Conservation (phyloP, 2,888 invertebrate genomes). For the Eulithis testata region DNA sequence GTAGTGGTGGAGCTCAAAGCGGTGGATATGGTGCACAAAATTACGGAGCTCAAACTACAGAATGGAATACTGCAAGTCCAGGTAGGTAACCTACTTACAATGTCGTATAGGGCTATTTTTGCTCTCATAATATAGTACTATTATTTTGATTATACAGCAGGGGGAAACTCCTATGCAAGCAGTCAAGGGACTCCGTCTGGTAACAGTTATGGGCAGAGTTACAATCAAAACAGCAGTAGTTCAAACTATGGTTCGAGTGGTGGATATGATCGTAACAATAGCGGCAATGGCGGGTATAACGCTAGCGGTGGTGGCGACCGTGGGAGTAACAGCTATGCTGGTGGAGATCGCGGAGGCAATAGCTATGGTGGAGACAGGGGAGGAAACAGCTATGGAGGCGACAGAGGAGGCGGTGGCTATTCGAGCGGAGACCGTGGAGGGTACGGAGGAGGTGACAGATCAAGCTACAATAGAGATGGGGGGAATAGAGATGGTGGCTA, state of each 20-base stretch:
- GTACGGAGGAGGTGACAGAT: constrained; percentile 75
- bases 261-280: constrained; percentile 46
- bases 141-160: constrained; percentile 39
- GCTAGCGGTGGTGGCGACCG: constrained; percentile 52
- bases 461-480: constrained; percentile 84
- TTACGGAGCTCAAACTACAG: constrained; percentile 64
- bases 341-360: constrained; percentile 55
- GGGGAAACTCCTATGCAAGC: constrained; percentile 63
- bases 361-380: constrained; percentile 71
- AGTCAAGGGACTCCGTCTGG: constrained; percentile 53
- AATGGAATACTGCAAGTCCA: constrained; percentile 69
- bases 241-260: constrained; percentile 64
- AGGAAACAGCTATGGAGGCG: constrained; percentile 67
- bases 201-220: constrained; percentile 68
- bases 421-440: constrained; percentile 76
- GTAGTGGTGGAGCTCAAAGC: constrained; percentile 58
- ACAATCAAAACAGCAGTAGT: constrained; percentile 44
- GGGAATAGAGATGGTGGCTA: constrained; percentile 84
- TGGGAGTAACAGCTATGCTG: constrained; percentile 50
- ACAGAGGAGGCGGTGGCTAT: constrained; percentile 71
- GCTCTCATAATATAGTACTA: background rate
- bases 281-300: constrained; percentile 55
- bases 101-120: background rate
- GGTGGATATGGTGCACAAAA: constrained; percentile 61
- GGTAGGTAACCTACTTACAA: constrained; percentile 47